phyloP scores from a whole-genome alignment of 2,113 vertebrate species.

The Origma solitaria region DNA sequence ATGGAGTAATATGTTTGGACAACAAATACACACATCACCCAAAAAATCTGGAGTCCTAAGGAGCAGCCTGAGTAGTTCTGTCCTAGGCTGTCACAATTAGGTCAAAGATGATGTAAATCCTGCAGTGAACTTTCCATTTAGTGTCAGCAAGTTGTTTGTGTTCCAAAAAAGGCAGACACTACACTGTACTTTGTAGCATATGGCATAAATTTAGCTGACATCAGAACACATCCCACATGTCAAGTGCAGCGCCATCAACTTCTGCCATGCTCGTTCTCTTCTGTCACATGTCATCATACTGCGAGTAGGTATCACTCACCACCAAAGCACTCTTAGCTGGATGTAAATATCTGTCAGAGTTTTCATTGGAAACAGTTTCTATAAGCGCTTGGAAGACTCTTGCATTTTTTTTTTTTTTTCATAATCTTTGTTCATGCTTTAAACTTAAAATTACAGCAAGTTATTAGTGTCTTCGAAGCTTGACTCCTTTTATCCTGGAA shows the following conservation, averaged over 20 bases:
- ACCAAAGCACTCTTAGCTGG: not conserved
- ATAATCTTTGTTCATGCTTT: not conserved
- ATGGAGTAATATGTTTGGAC: not conserved
- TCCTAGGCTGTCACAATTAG: slow-evolving; percentile 31
- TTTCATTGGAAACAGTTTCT: not conserved
- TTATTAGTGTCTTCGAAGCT: not conserved
- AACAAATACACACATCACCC: not conserved
- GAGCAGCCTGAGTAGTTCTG: slow-evolving; percentile 21
- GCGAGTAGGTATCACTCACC: not conserved
- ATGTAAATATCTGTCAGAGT: not conserved
- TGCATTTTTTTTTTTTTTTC: not conserved
- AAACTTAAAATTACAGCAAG: not conserved
- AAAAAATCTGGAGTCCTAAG: not conserved
- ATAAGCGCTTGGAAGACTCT: not conserved
- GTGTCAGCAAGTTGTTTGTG: slow-evolving; percentile 26
- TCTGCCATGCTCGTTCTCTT: not conserved
- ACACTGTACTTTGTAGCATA: not conserved
- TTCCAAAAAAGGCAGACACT: slow-evolving; percentile 45
- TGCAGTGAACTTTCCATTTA: slow-evolving; percentile 42
- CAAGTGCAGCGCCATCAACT: not conserved
- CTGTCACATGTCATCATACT: not conserved
- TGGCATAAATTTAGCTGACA: slow-evolving; percentile 50
- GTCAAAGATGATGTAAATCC: slow-evolving; percentile 58
- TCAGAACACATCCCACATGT: slow-evolving; percentile 8
- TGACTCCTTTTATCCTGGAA: not conserved